A percentile compares a stretch with the other conserved stretches of the same genome.
Conservation (phyloP, 1,140 invertebrate species). For the Rhopalosiphum maidis region DNA sequence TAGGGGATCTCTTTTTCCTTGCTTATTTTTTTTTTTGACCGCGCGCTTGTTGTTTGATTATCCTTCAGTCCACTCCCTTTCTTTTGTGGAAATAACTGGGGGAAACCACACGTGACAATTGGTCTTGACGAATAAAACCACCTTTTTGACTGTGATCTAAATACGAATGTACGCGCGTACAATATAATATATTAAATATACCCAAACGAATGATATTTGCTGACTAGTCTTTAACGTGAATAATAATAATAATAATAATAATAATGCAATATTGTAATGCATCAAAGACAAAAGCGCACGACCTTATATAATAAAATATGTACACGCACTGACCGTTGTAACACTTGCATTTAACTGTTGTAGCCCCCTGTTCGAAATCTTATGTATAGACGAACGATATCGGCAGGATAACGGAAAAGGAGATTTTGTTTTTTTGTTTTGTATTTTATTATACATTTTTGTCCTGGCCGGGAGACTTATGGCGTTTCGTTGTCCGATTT, state of each 20-base stretch:
- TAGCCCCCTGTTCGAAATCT: neutral
- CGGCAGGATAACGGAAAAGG: conserved; percentile 17
- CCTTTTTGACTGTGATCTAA: neutral
- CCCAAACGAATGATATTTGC: conserved; percentile 20
- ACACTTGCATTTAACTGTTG: conserved; percentile 56
- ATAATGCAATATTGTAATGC: conserved; percentile 16
- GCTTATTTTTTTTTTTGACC: conserved; percentile 18
- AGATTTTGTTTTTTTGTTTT: conserved; percentile 38
- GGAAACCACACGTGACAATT: conserved; percentile 39
- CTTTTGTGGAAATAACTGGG: neutral
- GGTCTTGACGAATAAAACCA: conserved; percentile 45
- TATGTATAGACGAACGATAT: neutral
- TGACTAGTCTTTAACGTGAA: conserved; percentile 34
- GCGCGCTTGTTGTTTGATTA: conserved; percentile 36
- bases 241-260: conserved; percentile 41
- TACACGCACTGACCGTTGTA: conserved; percentile 37
- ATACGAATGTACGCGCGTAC: neutral
- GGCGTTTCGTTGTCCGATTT: conserved; percentile 52
- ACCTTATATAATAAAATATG: conserved; percentile 44
- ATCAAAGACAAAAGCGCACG: conserved; percentile 14
- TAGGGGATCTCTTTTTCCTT: conserved; percentile 5
- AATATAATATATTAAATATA: neutral
- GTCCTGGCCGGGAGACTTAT: conserved; percentile 35
- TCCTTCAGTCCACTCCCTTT: neutral
- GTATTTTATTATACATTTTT: conserved; percentile 43